phyloP scores from a whole-genome alignment of 2,888 invertebrate species.

The Oscheius sp. region DNA sequence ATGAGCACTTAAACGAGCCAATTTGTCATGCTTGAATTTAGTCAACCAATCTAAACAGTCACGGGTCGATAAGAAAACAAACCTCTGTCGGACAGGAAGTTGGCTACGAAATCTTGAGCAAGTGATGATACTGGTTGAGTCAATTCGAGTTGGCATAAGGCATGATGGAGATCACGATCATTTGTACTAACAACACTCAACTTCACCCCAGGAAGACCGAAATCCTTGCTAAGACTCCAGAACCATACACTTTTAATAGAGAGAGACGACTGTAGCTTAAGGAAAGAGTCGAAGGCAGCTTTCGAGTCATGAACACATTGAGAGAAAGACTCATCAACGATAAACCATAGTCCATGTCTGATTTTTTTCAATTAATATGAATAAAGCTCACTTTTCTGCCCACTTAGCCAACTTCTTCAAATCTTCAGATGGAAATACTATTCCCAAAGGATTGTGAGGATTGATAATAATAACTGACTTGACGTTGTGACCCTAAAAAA shows the following conservation, averaged over 20 bases:
- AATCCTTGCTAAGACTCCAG: conserved; percentile 69
- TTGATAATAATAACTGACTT: conserved; percentile 65
- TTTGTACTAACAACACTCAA: conserved; percentile 50
- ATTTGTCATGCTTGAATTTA: conserved; percentile 40
- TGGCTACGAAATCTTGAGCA: conserved; percentile 52
- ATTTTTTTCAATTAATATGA: background rate
- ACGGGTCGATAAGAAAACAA: background rate
- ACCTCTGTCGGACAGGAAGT: conserved; percentile 52
- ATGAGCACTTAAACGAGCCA: conserved; percentile 44
- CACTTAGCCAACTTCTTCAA: conserved; percentile 63
- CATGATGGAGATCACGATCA: conserved; percentile 41
- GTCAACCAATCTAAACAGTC: conserved; percentile 41
- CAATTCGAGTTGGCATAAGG: conserved; percentile 48
- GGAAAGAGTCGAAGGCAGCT: conserved; percentile 49
- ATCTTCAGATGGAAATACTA: conserved; percentile 56
- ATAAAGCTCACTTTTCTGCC: conserved; percentile 55
- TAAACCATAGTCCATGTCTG: conserved; percentile 51
- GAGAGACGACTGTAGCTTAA: conserved; percentile 38
- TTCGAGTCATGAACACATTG: conserved; percentile 42
- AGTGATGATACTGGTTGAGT: conserved; percentile 56
- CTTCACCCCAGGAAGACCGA: conserved; percentile 58
- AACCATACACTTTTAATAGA: conserved; percentile 52
- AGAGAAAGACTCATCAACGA: conserved; percentile 62
- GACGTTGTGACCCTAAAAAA: conserved; percentile 59
- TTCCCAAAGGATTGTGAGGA: conserved; percentile 69